Conservation (phyloP, 2,888 invertebrate species). For the Troilus luridus region DNA sequence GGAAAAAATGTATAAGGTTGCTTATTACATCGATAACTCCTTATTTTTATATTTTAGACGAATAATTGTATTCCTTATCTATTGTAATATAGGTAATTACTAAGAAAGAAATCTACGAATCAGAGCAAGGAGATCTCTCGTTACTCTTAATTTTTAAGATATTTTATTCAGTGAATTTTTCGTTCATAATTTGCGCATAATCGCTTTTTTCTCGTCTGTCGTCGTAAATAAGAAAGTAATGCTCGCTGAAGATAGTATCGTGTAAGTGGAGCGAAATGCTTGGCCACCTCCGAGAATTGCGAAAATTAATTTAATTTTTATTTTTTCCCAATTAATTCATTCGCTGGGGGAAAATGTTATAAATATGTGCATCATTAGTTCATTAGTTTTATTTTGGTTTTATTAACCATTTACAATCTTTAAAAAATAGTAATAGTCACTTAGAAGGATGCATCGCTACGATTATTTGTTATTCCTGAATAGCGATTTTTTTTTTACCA, state of each 20-base stretch:
- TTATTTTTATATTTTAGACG: not conserved
- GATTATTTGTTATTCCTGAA: too few species aligned
- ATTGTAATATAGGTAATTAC: not conserved
- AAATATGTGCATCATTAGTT: too few species aligned
- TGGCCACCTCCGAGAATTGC: not conserved
- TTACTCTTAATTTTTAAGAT: not conserved
- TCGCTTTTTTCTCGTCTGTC: not conserved
- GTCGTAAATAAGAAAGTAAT: not conserved
- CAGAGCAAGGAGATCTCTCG: not conserved
- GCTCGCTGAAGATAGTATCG: not conserved
- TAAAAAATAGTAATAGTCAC: too few species aligned
- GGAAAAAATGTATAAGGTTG: not conserved
- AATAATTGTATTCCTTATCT: not conserved
- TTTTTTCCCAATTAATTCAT: too few species aligned
- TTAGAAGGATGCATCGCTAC: too few species aligned
- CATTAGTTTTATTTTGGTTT: too few species aligned
- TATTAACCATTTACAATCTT: too few species aligned
- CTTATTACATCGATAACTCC: not conserved
- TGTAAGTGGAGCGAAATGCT: not conserved
- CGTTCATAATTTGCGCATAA: not conserved
- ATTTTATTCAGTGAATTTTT: not conserved
- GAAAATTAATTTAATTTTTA: not conserved
- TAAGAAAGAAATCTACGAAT: not conserved
- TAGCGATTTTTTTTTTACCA: too few species aligned
- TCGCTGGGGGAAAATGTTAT: too few species aligned